These are phyloP conservation scores for Drosophila obscura DNA, from an alignment of 1,140 invertebrate genomes.

Conservation along the genomic window DNA sequence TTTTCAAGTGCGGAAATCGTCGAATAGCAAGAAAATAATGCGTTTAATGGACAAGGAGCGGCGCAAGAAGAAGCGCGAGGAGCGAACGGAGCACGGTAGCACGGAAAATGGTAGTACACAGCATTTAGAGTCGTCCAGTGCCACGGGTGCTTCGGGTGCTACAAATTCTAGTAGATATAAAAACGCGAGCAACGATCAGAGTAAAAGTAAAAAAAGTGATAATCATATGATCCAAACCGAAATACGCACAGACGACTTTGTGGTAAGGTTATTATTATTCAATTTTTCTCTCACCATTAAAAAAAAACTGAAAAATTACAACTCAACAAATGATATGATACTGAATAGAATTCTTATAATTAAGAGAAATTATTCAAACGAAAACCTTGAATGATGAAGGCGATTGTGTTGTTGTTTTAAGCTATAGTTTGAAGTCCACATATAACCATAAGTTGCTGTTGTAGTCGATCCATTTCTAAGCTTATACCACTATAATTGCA, in stretches of 20 bases:
- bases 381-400: conserved; percentile 13
- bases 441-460: too few relatives aligned
- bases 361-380: conserved; percentile 12
- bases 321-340: conserved; percentile 39
- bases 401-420: conserved; percentile 23
- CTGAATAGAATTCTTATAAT: conserved; percentile 32
- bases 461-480: too few relatives aligned
- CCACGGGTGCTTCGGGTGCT: conserved; percentile 40
- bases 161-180: conserved; percentile 46
- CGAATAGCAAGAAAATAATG: conserved; percentile 94
- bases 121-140: conserved; percentile 69
- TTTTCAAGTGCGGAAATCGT: conserved; percentile 97
- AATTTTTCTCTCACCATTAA: conserved; percentile 71
- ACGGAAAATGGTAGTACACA: conserved; percentile 74
- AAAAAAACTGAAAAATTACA: conserved; percentile 49
- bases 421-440: neutral
- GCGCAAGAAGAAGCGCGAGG: conserved; percentile 88
- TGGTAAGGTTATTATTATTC: conserved; percentile 84
- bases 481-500: conserved; percentile 18
- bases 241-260: conserved; percentile 84
- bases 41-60: conserved; percentile 93
- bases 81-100: conserved; percentile 52
- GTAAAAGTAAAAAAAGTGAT: conserved; percentile 84
- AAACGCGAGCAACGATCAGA: conserved; percentile 54
- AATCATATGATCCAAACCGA: conserved; percentile 83